Evolutionary conservation across 2,797 vertebrate genomes (phyloP).

Genomic region (Enteromius viviparus): DNA sequence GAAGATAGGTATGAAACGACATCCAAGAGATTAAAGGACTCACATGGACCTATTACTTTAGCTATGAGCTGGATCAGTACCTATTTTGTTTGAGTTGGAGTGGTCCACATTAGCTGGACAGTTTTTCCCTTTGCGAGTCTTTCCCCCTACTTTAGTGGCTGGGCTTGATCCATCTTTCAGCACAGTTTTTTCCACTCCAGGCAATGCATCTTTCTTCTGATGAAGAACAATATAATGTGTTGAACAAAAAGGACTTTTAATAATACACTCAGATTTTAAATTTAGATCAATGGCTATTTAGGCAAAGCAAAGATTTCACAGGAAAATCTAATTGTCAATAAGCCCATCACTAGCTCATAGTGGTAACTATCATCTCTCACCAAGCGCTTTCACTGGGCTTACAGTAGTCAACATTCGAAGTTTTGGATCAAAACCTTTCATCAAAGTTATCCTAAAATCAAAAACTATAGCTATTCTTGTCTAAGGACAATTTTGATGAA

Average conservation of each 20-base stretch:
- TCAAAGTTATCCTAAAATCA: no score
- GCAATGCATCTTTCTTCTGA: conserved; percentile 74
- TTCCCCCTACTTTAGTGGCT: conserved; percentile 57
- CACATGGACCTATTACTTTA: neutral
- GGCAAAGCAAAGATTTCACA: conserved; percentile 16
- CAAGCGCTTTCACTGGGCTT: conserved; percentile 10
- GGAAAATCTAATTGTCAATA: conserved; percentile 22
- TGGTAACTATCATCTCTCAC: conserved; percentile 11
- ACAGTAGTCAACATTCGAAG: no score
- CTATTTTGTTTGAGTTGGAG: conserved; percentile 63
- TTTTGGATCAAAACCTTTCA: no score
- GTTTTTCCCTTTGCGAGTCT: conserved; percentile 64
- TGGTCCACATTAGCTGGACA: conserved; percentile 61
- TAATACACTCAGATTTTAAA: conserved; percentile 15
- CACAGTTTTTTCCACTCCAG: conserved; percentile 66
- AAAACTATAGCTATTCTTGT: no score
- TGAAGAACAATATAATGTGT: conserved; percentile 45
- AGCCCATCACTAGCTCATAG: conserved; percentile 17
- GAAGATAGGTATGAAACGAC: neutral
- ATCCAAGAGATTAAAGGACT: neutral
- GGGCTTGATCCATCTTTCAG: conserved; percentile 61
- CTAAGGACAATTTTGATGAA: no score
- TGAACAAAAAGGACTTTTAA: neutral
- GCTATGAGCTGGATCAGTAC: conserved; percentile 59
- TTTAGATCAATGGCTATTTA: conserved; percentile 16